A percentile compares a stretch with the other conserved stretches of the same genome.
Conservation (phyloP, 2,113 vertebrate genomes). For the Plotosus lineatus region DNA sequence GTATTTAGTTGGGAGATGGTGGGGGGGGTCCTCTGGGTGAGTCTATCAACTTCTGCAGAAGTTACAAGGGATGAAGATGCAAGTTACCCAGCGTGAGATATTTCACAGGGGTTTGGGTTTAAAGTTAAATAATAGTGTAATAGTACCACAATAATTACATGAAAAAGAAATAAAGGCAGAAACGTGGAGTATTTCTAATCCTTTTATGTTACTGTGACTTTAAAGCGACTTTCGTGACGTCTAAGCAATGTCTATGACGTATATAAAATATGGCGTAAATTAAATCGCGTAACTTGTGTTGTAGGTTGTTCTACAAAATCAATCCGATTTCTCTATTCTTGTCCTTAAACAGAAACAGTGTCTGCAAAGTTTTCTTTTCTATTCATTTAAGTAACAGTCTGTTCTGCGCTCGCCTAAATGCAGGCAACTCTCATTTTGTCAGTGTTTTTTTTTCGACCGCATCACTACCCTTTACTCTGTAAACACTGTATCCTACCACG, state of each 20-base stretch:
- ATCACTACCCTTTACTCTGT: conserved; percentile 62
- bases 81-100: not conserved
- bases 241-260: conserved; percentile 46
- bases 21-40: not conserved
- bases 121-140: not conserved
- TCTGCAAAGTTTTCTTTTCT: not conserved
- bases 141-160: not conserved
- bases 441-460: conserved; percentile 46
- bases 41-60: not conserved
- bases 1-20: not conserved
- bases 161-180: not conserved
- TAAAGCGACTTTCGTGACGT: conserved; percentile 48
- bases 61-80: not conserved
- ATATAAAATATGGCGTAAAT: conserved; percentile 46
- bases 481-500: conserved; percentile 70
- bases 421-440: conserved; percentile 37
- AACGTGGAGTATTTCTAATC: no score
- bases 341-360: not conserved
- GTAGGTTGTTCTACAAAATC: not conserved
- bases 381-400: not conserved
- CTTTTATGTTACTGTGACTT: conserved; percentile 51
- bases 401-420: not conserved
- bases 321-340: not conserved
- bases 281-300: conserved; percentile 25
- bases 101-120: not conserved